phyloP scores from a whole-genome alignment of 37 sponge, comb jelly and placozoan genomes.

The Chondrosia reniformis region DNA sequence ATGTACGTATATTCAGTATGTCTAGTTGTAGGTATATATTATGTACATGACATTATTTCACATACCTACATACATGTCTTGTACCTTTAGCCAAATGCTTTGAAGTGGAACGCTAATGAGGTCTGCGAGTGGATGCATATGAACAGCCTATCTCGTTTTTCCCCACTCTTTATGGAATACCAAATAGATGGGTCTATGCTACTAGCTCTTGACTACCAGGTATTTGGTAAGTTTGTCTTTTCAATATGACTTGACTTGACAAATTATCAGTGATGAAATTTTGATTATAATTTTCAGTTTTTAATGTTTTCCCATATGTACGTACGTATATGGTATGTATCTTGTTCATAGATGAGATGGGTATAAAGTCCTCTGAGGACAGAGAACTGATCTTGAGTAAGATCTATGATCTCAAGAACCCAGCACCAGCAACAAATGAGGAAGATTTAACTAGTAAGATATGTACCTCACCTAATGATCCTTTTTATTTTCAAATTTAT shows the following conservation, averaged over 20 bases:
- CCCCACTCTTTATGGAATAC: conserved; percentile 29
- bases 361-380: conserved; percentile 39
- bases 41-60: not conserved
- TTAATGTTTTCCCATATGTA: not conserved
- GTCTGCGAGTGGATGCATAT: conserved; percentile 66
- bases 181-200: conserved; percentile 29
- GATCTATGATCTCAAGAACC: conserved; percentile 62
- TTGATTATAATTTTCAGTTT: not conserved
- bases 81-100: conserved; percentile 37
- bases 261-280: not conserved
- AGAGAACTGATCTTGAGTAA: conserved; percentile 48
- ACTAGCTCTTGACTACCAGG: not conserved
- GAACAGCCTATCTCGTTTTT: conserved; percentile 34
- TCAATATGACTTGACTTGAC: too few relatives aligned
- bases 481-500: not conserved
- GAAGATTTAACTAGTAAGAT: conserved; percentile 40
- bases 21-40: not conserved
- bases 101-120: conserved; percentile 39
- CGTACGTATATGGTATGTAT: not conserved
- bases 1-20: not conserved
- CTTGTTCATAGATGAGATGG: conserved; percentile 43
- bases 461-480: not conserved
- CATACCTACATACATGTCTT: not conserved
- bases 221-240: conserved; percentile 31
- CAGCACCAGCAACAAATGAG: conserved; percentile 18